phyloP scores from a whole-genome alignment of 2,113 vertebrate species.

The Cervus canadensis region DNA sequence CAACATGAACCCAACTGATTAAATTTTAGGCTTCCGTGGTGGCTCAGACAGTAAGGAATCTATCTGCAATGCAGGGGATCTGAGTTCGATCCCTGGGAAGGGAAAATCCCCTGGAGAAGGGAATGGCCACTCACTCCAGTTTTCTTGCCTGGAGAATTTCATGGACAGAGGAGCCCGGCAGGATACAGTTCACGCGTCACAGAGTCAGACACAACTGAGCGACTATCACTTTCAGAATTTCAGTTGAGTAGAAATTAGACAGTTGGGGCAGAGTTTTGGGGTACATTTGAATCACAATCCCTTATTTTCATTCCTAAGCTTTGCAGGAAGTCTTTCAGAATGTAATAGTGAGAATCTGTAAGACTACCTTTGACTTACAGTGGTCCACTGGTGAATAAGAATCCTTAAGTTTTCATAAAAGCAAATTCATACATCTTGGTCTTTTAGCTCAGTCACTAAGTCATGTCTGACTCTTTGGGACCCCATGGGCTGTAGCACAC shows the following conservation, averaged over 20 bases:
- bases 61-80: not conserved
- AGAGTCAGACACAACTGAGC: not conserved
- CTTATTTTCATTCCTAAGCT: not conserved
- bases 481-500: not conserved
- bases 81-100: not conserved
- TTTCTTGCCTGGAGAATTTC: not conserved
- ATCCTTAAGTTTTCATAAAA: not conserved
- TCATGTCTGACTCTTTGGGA: not conserved
- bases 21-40: not conserved
- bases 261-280: rapidly evolving
- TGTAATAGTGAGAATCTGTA: not conserved
- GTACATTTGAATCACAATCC: not conserved
- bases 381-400: not conserved
- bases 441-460: not conserved
- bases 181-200: not conserved
- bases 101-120: not conserved
- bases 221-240: not conserved
- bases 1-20: not conserved
- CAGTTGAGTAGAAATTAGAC: not conserved
- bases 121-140: not conserved
- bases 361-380: not conserved
- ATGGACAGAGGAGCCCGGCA: not conserved
- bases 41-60: not conserved
- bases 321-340: not conserved
- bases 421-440: not conserved